Conservation (phyloP, 2,797 vertebrate genomes). For the Pipistrellus pygmaeus region DNA sequence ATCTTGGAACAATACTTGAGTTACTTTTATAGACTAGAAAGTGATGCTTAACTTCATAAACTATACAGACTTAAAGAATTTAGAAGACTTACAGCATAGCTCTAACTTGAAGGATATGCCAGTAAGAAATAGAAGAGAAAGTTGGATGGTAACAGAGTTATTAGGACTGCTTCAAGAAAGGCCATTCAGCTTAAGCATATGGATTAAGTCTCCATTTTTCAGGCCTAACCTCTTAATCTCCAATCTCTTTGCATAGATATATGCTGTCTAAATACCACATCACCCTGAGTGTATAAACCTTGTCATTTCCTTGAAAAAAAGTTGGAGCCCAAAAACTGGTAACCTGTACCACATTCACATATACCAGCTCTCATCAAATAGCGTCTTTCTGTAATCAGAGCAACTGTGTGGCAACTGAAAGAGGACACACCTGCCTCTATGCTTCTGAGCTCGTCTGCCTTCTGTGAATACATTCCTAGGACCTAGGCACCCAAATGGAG, state of each 20-base stretch:
- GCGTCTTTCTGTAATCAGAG: background rate
- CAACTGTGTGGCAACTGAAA: background rate
- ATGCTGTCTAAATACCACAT: background rate
- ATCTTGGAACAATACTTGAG: conserved; percentile 35
- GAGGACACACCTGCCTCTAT: background rate
- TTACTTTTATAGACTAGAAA: conserved; percentile 58
- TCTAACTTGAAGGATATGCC: background rate
- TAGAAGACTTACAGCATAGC: background rate
- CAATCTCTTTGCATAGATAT: background rate
- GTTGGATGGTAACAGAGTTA: background rate
- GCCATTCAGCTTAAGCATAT: background rate
- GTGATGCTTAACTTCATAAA: background rate
- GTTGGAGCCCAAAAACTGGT: background rate
- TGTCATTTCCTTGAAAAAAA: background rate
- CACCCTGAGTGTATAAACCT: background rate
- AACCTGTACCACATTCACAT: background rate
- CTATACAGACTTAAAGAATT: background rate
- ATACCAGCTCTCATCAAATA: background rate
- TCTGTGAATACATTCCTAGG: background rate
- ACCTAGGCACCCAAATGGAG: background rate
- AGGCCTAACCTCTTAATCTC: background rate
- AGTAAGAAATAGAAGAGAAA: background rate
- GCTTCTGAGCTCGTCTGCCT: background rate
- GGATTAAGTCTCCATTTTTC: background rate
- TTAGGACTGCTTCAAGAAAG: background rate